A percentile compares a stretch with the other conserved stretches of the same genome.
Evolutionary conservation across 2,888 invertebrate genomes (phyloP).

Genomic region (Troides oblongomaculatus): DNA sequence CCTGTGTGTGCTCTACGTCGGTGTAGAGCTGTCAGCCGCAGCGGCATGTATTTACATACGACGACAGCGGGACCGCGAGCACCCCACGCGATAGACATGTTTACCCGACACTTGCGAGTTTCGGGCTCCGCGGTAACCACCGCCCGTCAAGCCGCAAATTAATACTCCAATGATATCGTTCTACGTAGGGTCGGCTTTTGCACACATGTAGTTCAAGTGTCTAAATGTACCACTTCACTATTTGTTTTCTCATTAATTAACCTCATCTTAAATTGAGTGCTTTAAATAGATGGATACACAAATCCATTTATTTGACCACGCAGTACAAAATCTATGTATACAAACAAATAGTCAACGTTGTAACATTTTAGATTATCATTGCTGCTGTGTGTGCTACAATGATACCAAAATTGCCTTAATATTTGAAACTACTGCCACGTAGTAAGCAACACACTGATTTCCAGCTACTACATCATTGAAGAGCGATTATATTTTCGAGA

Average conservation of each 20-base stretch:
- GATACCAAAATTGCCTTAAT: too few relatives aligned
- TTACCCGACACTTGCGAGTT: conserved; percentile 44
- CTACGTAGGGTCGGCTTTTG: conserved; percentile 4
- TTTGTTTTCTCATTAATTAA: neutral
- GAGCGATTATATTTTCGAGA: too few relatives aligned
- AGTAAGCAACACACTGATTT: too few relatives aligned
- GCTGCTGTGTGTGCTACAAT: too few relatives aligned
- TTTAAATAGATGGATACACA: too few relatives aligned
- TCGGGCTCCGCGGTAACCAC: conserved; percentile 31
- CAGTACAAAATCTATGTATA: too few relatives aligned
- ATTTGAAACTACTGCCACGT: too few relatives aligned
- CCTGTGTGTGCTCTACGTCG: neutral
- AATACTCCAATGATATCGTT: conserved; percentile 12
- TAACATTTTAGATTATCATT: too few relatives aligned
- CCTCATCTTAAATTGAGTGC: too few relatives aligned
- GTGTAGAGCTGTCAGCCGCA: conserved; percentile 26
- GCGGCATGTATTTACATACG: conserved; percentile 34
- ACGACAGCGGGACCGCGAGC: conserved; percentile 24
- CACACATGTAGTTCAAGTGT: conserved; percentile 9
- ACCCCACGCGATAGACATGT: conserved; percentile 41
- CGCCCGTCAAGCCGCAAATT: conserved; percentile 4
- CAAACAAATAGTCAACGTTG: too few relatives aligned
- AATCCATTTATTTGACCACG: too few relatives aligned
- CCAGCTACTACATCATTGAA: too few relatives aligned
- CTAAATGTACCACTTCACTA: neutral